phyloP scores from a whole-genome alignment of 2,113 vertebrate species.

The Percopsis transmontana region DNA sequence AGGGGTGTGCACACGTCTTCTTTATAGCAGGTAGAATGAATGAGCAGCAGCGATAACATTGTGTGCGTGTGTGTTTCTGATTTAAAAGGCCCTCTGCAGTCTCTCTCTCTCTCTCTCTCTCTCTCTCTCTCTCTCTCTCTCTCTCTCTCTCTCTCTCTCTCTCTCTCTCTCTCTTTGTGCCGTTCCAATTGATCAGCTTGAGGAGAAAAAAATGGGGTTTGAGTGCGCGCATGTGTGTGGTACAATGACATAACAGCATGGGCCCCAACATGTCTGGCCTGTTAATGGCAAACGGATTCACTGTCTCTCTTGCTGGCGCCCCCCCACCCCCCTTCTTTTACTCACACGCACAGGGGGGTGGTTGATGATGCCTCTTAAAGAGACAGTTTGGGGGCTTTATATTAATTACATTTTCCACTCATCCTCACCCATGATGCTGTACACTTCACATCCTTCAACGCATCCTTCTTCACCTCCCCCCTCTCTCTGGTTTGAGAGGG shows the following conservation, averaged over 20 bases:
- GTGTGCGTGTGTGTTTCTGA: not conserved
- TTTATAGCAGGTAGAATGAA: too few species aligned
- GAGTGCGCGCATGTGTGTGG: not conserved
- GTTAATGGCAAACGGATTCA: constrained; percentile 37
- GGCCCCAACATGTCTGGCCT: constrained; percentile 58
- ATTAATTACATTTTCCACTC: too few species aligned
- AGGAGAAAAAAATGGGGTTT: constrained; percentile 12
- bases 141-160: not conserved
- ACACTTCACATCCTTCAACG: too few species aligned
- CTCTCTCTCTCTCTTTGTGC: constrained; percentile 20
- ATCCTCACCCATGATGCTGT: too few species aligned
- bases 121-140: not conserved
- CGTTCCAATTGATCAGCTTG: constrained; percentile 44
- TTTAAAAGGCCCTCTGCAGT: not conserved
- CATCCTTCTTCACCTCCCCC: too few species aligned
- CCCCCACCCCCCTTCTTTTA: not conserved
- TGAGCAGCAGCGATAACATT: not conserved
- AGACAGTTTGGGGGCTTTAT: too few species aligned
- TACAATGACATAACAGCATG: constrained; percentile 45
- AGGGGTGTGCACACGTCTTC: too few species aligned
- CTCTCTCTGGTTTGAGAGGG: too few species aligned
- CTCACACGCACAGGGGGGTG: not conserved
- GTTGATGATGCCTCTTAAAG: not conserved
- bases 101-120: not conserved
- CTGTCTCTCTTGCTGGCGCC: not conserved